phyloP scores from a whole-genome alignment of 30 jellyfish, hydroid and myxozoan genomes.

The Cassiopea xamachana region DNA sequence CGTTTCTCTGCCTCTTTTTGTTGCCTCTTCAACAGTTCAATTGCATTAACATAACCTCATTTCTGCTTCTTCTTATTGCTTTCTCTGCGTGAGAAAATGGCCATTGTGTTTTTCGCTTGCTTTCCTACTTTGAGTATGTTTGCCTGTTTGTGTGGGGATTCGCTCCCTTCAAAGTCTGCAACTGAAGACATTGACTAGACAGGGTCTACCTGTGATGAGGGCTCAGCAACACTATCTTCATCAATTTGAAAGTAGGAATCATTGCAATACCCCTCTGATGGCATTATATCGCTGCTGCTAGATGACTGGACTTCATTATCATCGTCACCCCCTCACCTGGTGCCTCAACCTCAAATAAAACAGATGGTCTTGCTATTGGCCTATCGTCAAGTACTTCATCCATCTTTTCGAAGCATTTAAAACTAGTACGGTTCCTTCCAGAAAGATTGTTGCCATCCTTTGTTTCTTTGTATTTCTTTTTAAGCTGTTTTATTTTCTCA shows the following conservation, averaged over 20 bases:
- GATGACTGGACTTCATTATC: neutral
- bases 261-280: neutral
- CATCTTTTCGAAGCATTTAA: slow-evolving; percentile 18
- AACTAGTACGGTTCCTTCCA: slow-evolving; percentile 27
- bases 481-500: slow-evolving; percentile 39
- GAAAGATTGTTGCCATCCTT: slow-evolving; percentile 31
- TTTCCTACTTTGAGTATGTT: neutral
- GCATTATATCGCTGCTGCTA: neutral
- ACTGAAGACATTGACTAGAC: neutral
- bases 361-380: slow-evolving; percentile 51
- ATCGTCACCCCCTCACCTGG: slow-evolving; percentile 2
- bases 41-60: slow-evolving; percentile 28
- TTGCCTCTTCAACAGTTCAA: slow-evolving; percentile 11
- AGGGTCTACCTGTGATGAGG: neutral
- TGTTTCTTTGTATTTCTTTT: slow-evolving; percentile 16
- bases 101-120: neutral
- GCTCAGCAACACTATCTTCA: neutral
- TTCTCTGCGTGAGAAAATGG: neutral
- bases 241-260: neutral
- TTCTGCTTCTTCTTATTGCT: slow-evolving; percentile 53
- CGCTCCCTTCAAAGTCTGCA: neutral
- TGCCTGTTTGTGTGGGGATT: neutral
- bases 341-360: slow-evolving; percentile 11
- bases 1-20: slow-evolving; percentile 52
- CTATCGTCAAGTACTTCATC: slow-evolving; percentile 40